Percentiles rank a stretch among this genome's conserved stretches.
These are phyloP conservation scores for Catharus ustulatus DNA, from an alignment of 2,797 vertebrate genomes.

Conservation along the genomic window DNA sequence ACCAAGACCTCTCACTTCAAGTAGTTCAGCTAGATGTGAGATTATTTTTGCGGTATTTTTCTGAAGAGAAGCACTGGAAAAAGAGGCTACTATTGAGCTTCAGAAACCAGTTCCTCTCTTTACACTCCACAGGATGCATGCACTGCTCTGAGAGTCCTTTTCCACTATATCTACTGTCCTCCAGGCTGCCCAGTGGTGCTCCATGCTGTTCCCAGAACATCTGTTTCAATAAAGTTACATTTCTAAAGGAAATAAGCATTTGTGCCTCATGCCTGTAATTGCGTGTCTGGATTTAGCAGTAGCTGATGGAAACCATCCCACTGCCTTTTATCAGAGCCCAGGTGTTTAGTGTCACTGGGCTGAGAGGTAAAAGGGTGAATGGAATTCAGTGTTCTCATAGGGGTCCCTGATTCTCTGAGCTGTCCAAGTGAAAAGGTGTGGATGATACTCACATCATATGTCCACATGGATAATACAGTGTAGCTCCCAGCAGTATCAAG, in stretches of 20 bases:
- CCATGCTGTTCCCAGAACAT: neutral
- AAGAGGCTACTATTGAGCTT: neutral
- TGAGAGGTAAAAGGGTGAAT: neutral
- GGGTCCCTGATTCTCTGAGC: neutral
- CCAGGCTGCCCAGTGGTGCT: neutral
- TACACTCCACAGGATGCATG: too few species aligned
- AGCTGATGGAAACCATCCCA: neutral
- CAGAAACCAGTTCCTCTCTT: neutral
- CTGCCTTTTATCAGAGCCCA: neutral
- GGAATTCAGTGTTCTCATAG: neutral
- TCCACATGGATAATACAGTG: neutral
- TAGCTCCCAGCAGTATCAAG: neutral
- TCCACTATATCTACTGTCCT: neutral
- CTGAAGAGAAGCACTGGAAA: neutral
- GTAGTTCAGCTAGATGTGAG: neutral
- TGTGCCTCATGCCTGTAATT: neutral
- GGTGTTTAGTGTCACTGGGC: neutral
- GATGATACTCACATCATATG: neutral
- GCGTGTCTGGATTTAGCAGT: neutral
- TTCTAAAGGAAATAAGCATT: neutral
- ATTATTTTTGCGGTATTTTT: neutral
- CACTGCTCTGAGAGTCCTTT: neutral
- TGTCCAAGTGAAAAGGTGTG: neutral
- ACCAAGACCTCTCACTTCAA: neutral
- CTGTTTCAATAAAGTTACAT: neutral